Base-by-base conservation (phyloP, 2,113 vertebrate genomes). In the Callochromis pleurospilus region DNA sequence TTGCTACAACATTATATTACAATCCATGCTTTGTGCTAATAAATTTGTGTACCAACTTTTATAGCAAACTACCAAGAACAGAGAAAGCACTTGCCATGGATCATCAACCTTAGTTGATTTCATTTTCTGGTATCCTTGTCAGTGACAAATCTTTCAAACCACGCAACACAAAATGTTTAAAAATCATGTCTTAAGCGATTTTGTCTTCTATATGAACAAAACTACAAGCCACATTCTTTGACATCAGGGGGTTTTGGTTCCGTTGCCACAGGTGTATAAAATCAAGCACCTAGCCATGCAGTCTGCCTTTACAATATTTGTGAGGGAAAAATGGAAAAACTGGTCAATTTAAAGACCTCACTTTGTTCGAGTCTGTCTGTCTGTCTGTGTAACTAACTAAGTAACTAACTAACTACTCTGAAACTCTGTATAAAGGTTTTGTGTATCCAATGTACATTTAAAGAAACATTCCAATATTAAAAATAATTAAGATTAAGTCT, bases 91-190 rank as follows among this genome's bases (percentile, higher is more conserved):
- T 29, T 75, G 6, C 2, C 29, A 17, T 47, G 70, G 24, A 75
- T 47, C 70, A 47, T 26, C 42, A 12, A 5, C 70, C 15, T 75
- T 42, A 31, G 24, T 1, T 12, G 42, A 45, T 24, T 49, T 49
- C 24, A 1, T 75, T 75, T 49, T 47, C 40, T 29, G 19, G 19
- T 13, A 38, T 38, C 33, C 33, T 21, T 65, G 33, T 65, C 60
- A 65, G 24, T 29, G 70, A 47, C 1, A 45, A 1, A 19, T 12
- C 0, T 75, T 75, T 47, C 4, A 75, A 75, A 17, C 14, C 21
- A 75, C 0, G 0, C 40, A 29, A 47, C 0, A 24, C 14, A 47
- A 29, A 75, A 75, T 29, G 14, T 19, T 29, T 47, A 19, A 19
- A 75, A 75, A 47, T 45, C 1, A 45, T 17, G 21, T 73, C 21